A percentile compares a stretch with the other conserved stretches of the same genome.
Conservation (phyloP, 1,140 invertebrate species). For the Drosophila obscura region DNA sequence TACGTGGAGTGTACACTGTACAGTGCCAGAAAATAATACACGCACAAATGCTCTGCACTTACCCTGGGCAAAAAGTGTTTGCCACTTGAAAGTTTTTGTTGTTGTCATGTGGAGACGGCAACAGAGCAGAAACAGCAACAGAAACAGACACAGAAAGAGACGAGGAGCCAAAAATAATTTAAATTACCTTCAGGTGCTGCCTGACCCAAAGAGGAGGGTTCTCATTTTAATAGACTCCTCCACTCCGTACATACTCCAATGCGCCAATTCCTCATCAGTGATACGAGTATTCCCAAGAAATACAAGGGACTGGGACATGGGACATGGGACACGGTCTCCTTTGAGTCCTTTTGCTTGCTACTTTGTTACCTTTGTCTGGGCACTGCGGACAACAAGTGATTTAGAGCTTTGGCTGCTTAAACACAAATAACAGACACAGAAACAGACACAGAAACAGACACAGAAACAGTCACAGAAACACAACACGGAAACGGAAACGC, state of each 20-base stretch:
- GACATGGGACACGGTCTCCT: too few relatives aligned
- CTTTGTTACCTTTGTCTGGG: background rate
- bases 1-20: too few relatives aligned
- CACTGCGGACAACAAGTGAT: constrained; percentile 12
- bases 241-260: too few relatives aligned
- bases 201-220: too few relatives aligned
- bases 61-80: constrained; percentile 40
- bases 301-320: too few relatives aligned
- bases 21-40: background rate
- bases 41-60: constrained; percentile 11
- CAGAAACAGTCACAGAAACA: background rate
- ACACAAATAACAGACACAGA: constrained; percentile 12
- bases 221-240: too few relatives aligned
- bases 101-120: constrained; percentile 16
- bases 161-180: too few relatives aligned
- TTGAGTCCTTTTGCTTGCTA: background rate
- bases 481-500: background rate
- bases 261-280: too few relatives aligned
- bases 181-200: too few relatives aligned
- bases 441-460: background rate
- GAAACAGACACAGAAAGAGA: background rate
- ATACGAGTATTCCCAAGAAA: too few relatives aligned
- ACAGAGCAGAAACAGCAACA: background rate
- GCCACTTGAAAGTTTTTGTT: constrained; percentile 58
- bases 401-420: constrained; percentile 32